These are phyloP conservation scores for Pterobdella sp. DNA, from an alignment of 2,888 invertebrate species.

Conservation along the genomic window DNA sequence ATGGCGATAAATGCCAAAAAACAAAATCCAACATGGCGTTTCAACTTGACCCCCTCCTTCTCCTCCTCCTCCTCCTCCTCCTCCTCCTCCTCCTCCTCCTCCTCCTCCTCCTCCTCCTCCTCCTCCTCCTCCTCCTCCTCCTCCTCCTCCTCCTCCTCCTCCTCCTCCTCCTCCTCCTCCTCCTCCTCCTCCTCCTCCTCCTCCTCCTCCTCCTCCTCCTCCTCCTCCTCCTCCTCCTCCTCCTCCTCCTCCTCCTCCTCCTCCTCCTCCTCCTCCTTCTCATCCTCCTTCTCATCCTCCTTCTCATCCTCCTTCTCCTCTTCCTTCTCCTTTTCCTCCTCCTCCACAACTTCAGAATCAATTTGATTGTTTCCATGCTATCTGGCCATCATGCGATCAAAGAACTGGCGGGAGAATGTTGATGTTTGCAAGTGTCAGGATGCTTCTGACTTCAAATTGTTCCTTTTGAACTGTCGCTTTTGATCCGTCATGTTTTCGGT, in stretches of 20 bases:
- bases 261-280: conserved; percentile 15
- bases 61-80: not conserved
- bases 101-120: not conserved
- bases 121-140: not conserved
- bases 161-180: not conserved
- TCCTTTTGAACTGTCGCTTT: too few species aligned
- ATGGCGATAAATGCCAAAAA: not conserved
- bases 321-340: conserved; percentile 6
- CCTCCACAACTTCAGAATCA: not conserved
- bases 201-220: not conserved
- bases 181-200: conserved; percentile 11
- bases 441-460: too few species aligned
- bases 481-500: too few species aligned
- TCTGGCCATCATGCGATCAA: not conserved
- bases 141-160: not conserved
- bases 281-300: conserved; percentile 10
- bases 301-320: conserved; percentile 10
- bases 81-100: not conserved
- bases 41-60: too few species aligned
- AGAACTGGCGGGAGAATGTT: not conserved
- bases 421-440: not conserved
- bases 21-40: too few species aligned
- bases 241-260: conserved; percentile 16
- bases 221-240: conserved; percentile 16
- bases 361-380: not conserved